A percentile compares a stretch with the other conserved stretches of the same genome.
These are phyloP conservation scores for Torymus aiolomorphi DNA, from an alignment of 2,888 invertebrate genomes.

Conservation along the genomic window DNA sequence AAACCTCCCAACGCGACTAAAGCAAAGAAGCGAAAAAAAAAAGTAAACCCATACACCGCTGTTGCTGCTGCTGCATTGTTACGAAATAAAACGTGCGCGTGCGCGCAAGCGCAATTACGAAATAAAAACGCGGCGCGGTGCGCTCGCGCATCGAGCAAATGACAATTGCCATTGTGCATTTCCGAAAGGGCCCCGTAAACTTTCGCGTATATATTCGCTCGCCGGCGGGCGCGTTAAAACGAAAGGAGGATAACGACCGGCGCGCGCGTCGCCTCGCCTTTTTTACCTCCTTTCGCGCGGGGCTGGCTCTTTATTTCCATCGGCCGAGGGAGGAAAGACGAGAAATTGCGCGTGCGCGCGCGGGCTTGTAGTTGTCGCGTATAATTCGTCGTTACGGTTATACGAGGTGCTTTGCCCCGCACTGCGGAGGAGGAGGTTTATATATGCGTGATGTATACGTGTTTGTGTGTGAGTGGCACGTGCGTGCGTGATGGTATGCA, in stretches of 20 bases:
- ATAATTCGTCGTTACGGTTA: constrained; percentile 54
- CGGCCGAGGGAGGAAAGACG: constrained; percentile 29
- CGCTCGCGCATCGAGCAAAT: constrained; percentile 43
- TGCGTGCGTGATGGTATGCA: too few relatives aligned
- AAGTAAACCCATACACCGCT: background rate
- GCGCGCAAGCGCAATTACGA: constrained; percentile 52
- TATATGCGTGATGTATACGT: too few relatives aligned
- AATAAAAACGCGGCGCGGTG: constrained; percentile 47
- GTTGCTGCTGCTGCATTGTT: constrained; percentile 45
- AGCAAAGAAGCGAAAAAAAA: constrained; percentile 4
- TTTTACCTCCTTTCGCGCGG: background rate
- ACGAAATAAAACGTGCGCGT: constrained; percentile 49
- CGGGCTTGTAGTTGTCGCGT: constrained; percentile 36
- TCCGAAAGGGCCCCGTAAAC: constrained; percentile 49
- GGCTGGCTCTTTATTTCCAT: constrained; percentile 49
- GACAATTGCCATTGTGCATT: constrained; percentile 56
- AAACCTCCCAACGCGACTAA: background rate
- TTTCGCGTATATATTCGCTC: background rate
- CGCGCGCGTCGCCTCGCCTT: background rate
- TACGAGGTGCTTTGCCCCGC: constrained; percentile 2
- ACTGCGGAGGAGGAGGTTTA: too few relatives aligned
- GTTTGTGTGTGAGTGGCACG: too few relatives aligned
- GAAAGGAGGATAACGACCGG: constrained; percentile 52
- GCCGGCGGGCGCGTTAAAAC: constrained; percentile 35
- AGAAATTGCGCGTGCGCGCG: constrained; percentile 42